These are phyloP conservation scores for Dendroctonus valens DNA, from an alignment of 1,140 invertebrate species.

Conservation along the genomic window DNA sequence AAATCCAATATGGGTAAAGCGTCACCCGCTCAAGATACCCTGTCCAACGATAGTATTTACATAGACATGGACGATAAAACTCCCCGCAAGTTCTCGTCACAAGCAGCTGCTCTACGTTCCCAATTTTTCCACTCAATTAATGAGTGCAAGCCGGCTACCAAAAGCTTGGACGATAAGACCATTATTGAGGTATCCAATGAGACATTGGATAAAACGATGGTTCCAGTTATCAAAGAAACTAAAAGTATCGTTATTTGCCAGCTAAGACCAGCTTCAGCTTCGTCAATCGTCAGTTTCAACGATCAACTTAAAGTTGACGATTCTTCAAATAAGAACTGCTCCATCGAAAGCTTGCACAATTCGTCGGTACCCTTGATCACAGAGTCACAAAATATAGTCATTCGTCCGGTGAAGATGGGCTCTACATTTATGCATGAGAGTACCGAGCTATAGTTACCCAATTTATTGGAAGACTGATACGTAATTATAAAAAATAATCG, in stretches of 20 bases:
- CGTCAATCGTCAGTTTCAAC: constrained; percentile 23
- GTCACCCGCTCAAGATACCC: constrained; percentile 37
- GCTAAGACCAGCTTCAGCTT: constrained; percentile 22
- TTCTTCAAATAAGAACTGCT: constrained; percentile 2
- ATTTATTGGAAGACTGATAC: constrained; percentile 29
- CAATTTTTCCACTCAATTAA: constrained; percentile 46
- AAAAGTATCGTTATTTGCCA: constrained; percentile 32
- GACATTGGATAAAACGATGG: constrained; percentile 42
- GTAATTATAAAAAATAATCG: constrained; percentile 22
- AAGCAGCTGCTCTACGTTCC: constrained; percentile 44
- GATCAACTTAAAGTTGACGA: constrained; percentile 14
- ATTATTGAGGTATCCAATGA: constrained; percentile 48
- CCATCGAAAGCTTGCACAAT: constrained; percentile 22
- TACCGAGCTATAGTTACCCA: constrained; percentile 26
- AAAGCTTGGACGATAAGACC: constrained; percentile 46
- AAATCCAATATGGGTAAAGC: constrained; percentile 25
- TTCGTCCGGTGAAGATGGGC: constrained; percentile 10
- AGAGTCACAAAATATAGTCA: constrained; percentile 17
- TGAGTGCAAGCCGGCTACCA: constrained; percentile 39
- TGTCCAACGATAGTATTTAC: constrained; percentile 47
- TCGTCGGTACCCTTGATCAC: constrained; percentile 19
- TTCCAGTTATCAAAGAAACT: constrained; percentile 25
- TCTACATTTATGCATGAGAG: constrained; percentile 10
- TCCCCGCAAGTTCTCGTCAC: constrained; percentile 40
- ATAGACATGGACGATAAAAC: constrained; percentile 45